Base-by-base conservation (phyloP, 2,113 vertebrate species). In the Calyptomena viridis region DNA sequence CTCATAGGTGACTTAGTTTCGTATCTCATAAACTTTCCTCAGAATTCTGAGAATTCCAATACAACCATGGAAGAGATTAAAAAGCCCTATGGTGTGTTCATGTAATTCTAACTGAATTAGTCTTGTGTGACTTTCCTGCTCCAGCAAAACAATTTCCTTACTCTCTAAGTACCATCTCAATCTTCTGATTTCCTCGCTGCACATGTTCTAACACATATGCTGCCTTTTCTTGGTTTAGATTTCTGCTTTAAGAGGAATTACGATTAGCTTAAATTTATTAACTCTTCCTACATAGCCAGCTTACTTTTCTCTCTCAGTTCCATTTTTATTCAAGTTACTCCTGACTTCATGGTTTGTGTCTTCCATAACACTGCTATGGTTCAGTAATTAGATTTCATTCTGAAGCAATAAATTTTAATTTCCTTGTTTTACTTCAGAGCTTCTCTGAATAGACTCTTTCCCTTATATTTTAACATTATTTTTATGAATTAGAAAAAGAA, bases 301-400 rank as follows among this genome's bases (percentile, higher is more conserved):
- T 79, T 80, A 35, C 17, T 87, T 91, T 77, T 75, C 66, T 94
- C 53, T 62, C 35, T 2, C 52, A 28, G 27, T 95, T 91, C 66
- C 40, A 31, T 77, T 94, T 93, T 86, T 87, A 67, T 94, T 92
- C 76, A 91, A 15, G 77, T 87, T 66, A 62, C 33, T 89, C n/a
- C n/a, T 71, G 50, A 69, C 28, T 64, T 87, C 18, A 17, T 73
- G 63, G 80, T 72, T 91, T 84, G 46, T 71, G 63, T 74, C 80
- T 77, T 92, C 64, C 2, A 0, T 91, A 62, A 87, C 18, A 53
- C 17, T 46, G 73, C 77, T 63, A 11, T 56, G 31, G n/a, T 76
- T 88, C 50, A 94, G 77, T 87, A 89, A 94, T 90, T 46, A 82
- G 69, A 80, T 90, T 79, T 80, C 40, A 87, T 89, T 81, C 58